Evolutionary conservation across 2,113 vertebrate genomes (phyloP), one percentile per base, ranked within the genome.

Genomic region (Ciconia stormi): DNA sequence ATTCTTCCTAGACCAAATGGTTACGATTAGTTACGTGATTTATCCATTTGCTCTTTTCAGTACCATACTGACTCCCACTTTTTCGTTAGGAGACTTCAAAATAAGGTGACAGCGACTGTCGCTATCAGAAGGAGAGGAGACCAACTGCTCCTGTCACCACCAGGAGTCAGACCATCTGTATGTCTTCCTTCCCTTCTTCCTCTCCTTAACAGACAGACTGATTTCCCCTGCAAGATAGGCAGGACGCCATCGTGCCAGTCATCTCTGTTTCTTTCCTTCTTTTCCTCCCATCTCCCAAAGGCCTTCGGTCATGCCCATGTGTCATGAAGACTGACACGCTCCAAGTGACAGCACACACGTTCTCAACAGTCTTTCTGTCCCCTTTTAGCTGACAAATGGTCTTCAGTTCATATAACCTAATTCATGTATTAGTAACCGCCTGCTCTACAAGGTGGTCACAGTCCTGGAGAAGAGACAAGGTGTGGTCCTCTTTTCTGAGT

Each of bases 81-180:
- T 40, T 17, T 70, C 11, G 4, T 79, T 36, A 42, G 82, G 46
- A 42, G 40, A 38, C 44, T 85, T 70, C 81, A 47, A 46, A 95
- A 66, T 40, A 81, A 83, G 70, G 74, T 62, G 93, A 86, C 94
- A 95, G 77, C 3, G 0, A 59, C 63, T 93, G 92, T 44, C 89
- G 50, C 49, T 87, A 2, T 49, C 3, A 2, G 46, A 72, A 65
- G 23, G 53, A 92, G 52, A 93, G 73, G 73, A 59, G 42, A 40
- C 22, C 93, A 91, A 79, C 89, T 95, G 94, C 89, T 94, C 32
- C 77, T 87, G 73, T 82, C 91, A 65, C 91, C 56, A 13, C 83
- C 70, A 91, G 83, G 49, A 97, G 69, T 53, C 83, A 91, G 73
- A 82, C 77, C 73, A 93, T 72, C 90, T 91, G 69, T 18, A 56